Evolutionary conservation across 2,113 vertebrate species (phyloP).

Genomic region (Donacobius atricapilla): DNA sequence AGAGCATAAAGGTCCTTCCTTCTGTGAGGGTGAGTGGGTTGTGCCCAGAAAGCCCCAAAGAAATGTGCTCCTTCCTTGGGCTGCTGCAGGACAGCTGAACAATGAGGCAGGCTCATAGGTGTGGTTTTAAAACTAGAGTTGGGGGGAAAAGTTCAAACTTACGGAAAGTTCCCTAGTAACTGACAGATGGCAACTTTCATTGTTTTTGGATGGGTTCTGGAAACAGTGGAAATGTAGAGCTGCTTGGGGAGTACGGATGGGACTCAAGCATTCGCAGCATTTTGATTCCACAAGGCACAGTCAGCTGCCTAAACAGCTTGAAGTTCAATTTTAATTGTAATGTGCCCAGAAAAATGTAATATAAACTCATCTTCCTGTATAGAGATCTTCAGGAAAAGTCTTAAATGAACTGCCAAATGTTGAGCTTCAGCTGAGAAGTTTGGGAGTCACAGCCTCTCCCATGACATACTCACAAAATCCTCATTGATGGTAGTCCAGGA

Average conservation of each 20-base stretch:
- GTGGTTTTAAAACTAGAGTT: background rate
- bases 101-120: constrained; percentile 21
- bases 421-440: background rate
- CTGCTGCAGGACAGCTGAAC: background rate
- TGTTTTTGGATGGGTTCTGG: background rate
- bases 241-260: background rate
- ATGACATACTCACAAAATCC: rapidly evolving
- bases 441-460: background rate
- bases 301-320: background rate
- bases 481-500: background rate
- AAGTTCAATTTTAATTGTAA: background rate
- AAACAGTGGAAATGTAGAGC: background rate
- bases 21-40: background rate
- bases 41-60: constrained; percentile 3
- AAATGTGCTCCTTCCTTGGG: background rate
- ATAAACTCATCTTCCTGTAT: background rate
- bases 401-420: background rate
- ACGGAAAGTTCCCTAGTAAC: background rate
- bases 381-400: background rate
- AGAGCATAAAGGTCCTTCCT: background rate
- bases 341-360: background rate
- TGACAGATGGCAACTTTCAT: background rate
- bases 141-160: constrained; percentile 15
- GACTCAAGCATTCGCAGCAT: background rate
- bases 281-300: background rate